phyloP scores from a whole-genome alignment of 2,113 vertebrate genomes.

The Anguilla japonica region DNA sequence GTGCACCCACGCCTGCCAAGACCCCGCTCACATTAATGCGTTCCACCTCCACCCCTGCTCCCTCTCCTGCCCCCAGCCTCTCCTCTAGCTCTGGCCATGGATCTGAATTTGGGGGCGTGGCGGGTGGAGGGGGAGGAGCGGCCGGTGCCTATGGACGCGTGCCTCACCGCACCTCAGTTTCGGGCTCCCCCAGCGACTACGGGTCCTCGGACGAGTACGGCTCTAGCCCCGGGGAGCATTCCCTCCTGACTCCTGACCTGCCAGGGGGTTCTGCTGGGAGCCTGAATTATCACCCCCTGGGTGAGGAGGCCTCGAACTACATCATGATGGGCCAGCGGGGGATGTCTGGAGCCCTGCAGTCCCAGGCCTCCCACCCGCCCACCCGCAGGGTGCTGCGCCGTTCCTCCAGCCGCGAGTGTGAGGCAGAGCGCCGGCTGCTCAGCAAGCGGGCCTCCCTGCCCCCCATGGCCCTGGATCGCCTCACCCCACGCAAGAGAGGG shows the following conservation, averaged over 20 bases:
- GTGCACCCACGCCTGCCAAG: slow-evolving; percentile 59
- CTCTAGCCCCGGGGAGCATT: slow-evolving; percentile 71
- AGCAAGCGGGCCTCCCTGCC: slow-evolving; percentile 72
- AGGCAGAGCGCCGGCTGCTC: slow-evolving; percentile 63
- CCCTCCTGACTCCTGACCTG: slow-evolving; percentile 54
- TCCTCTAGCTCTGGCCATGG: slow-evolving; percentile 65
- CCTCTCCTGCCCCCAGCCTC: slow-evolving; percentile 56
- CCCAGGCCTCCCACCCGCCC: slow-evolving; percentile 47
- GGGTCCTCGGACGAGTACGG: slow-evolving; percentile 79
- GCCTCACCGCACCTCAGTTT: slow-evolving; percentile 60
- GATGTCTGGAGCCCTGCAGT: slow-evolving; percentile 41
- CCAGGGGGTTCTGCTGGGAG: slow-evolving; percentile 60
- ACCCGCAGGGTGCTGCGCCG: slow-evolving; percentile 65
- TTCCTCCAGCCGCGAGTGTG: slow-evolving; percentile 67
- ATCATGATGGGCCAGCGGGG: slow-evolving; percentile 71
- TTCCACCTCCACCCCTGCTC: slow-evolving; percentile 67
- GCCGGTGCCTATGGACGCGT: slow-evolving; percentile 58
- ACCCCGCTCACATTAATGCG: slow-evolving; percentile 68
- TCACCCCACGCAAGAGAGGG: slow-evolving; percentile 50
- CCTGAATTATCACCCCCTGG: slow-evolving; percentile 52
- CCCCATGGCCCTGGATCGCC: slow-evolving; percentile 71
- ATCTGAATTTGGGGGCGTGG: slow-evolving; percentile 61
- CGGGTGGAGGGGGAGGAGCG: slow-evolving; percentile 35
- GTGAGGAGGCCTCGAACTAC: slow-evolving; percentile 68
- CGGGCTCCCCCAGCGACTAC: slow-evolving; percentile 73